Evolutionary conservation across 37 sponge, comb jelly and placozoan genomes (phyloP).

Genomic region (Lycopodina hypogea): DNA sequence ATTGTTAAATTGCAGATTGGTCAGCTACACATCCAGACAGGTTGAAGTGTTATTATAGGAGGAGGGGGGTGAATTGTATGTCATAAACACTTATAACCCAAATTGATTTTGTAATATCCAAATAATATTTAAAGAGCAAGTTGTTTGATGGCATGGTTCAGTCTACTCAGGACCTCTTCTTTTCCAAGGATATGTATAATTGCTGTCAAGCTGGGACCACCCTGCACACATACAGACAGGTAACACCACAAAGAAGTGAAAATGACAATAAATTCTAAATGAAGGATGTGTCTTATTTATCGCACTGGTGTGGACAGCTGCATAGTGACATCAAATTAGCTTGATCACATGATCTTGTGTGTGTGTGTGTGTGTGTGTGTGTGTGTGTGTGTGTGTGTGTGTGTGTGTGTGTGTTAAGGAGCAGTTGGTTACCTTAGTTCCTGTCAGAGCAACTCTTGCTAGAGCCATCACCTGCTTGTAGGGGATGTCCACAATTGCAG

Average conservation of each 20-base stretch:
- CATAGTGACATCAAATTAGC: too few species aligned
- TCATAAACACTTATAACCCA: neutral
- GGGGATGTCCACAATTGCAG: neutral
- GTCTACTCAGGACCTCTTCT: conserved; percentile 11
- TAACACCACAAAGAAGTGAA: neutral
- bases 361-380: too few species aligned
- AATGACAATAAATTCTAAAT: too few species aligned
- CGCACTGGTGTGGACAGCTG: too few species aligned
- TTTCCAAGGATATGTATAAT: conserved; percentile 22
- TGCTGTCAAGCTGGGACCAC: conserved; percentile 28
- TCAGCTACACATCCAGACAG: too few species aligned
- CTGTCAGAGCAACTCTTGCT: conserved; percentile 31
- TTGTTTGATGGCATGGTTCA: conserved; percentile 7
- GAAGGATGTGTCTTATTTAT: too few species aligned
- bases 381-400: too few species aligned
- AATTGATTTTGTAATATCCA: neutral
- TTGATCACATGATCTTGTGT: too few species aligned
- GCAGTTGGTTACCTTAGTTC: conserved; percentile 36
- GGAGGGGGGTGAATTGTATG: too few species aligned
- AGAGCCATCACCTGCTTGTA: conserved; percentile 16
- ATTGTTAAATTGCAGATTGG: too few species aligned
- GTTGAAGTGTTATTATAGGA: too few species aligned
- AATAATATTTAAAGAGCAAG: neutral
- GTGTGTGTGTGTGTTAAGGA: too few species aligned
- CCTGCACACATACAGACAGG: conserved; percentile 4